Evolutionary conservation across 2,888 invertebrate genomes (phyloP).

Genomic region (Drosophila dives): DNA sequence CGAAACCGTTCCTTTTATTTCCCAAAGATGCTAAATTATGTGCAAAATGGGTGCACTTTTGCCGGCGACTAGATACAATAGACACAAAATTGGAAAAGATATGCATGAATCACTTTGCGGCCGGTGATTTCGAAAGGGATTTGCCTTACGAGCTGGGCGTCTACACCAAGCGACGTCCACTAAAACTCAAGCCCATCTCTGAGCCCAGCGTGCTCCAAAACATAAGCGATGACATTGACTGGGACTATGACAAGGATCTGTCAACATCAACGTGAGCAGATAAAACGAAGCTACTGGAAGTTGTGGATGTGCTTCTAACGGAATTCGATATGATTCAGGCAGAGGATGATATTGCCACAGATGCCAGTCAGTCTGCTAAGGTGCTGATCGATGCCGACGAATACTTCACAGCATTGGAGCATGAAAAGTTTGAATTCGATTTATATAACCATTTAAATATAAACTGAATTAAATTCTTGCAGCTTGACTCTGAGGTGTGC

Average conservation of each 20-base stretch:
- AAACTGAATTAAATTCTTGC: slow-evolving; percentile 1
- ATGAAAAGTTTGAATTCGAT: slow-evolving; percentile 30
- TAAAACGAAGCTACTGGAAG: slow-evolving; percentile 5
- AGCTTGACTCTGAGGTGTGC: slow-evolving; percentile 25
- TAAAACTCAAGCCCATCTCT: slow-evolving; percentile 17
- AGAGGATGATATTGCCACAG: background rate
- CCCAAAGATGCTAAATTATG: slow-evolving; percentile 14
- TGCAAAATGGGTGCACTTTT: slow-evolving; percentile 23
- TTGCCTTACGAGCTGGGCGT: slow-evolving; percentile 26
- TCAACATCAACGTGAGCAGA: background rate
- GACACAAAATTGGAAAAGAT: slow-evolving; percentile 21
- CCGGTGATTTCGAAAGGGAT: slow-evolving; percentile 30
- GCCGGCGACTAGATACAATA: slow-evolving; percentile 8
- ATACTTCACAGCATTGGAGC: slow-evolving; percentile 25
- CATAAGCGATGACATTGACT: background rate
- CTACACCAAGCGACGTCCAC: slow-evolving; percentile 17
- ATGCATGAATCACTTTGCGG: slow-evolving; percentile 27
- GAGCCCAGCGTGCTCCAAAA: slow-evolving; percentile 15
- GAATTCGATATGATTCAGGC: slow-evolving; percentile 8
- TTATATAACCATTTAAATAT: too few species aligned
- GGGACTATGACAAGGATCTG: background rate
- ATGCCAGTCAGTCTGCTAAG: slow-evolving; percentile 3
- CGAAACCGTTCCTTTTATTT: slow-evolving; percentile 25
- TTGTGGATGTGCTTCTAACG: slow-evolving; percentile 21
- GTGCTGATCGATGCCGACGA: slow-evolving; percentile 36